A percentile compares a stretch with the other conserved stretches of the same genome.
These are phyloP conservation scores for Adrianichthys oophorus DNA, from an alignment of 2,797 vertebrate genomes.

Conservation along the genomic window DNA sequence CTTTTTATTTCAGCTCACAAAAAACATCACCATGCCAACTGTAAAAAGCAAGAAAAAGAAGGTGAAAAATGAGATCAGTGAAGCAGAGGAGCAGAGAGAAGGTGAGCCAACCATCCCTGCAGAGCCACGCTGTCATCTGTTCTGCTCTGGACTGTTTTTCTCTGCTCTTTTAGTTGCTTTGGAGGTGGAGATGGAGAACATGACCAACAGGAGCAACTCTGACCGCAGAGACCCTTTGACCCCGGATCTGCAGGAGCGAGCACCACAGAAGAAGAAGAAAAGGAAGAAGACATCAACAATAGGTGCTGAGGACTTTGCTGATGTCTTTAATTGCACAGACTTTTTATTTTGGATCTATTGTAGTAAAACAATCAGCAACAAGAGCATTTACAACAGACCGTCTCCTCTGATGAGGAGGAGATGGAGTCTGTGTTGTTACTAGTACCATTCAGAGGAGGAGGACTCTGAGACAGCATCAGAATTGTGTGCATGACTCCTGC, in stretches of 20 bases:
- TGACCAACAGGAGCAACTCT: conserved; percentile 62
- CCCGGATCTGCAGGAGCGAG: conserved; percentile 76
- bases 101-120: conserved; percentile 25
- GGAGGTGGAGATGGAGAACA: conserved; percentile 69
- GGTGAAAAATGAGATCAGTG: conserved; percentile 79
- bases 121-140: not conserved
- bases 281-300: conserved; percentile 74
- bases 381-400: too few relatives aligned
- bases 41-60: conserved; percentile 90
- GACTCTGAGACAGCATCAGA: too few relatives aligned
- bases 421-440: too few relatives aligned
- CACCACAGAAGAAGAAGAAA: conserved; percentile 85
- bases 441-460: too few relatives aligned
- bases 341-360: too few relatives aligned
- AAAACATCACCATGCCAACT: conserved; percentile 75
- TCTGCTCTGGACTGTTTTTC: not conserved
- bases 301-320: conserved; percentile 48
- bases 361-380: too few relatives aligned
- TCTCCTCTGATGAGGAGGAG: too few relatives aligned
- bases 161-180: conserved; percentile 19
- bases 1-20: conserved; percentile 47
- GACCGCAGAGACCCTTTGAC: conserved; percentile 79
- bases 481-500: too few relatives aligned
- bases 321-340: not conserved
- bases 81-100: conserved; percentile 76